Conservation (phyloP, 2,888 invertebrate genomes). For the Drosophila nigricruria region DNA sequence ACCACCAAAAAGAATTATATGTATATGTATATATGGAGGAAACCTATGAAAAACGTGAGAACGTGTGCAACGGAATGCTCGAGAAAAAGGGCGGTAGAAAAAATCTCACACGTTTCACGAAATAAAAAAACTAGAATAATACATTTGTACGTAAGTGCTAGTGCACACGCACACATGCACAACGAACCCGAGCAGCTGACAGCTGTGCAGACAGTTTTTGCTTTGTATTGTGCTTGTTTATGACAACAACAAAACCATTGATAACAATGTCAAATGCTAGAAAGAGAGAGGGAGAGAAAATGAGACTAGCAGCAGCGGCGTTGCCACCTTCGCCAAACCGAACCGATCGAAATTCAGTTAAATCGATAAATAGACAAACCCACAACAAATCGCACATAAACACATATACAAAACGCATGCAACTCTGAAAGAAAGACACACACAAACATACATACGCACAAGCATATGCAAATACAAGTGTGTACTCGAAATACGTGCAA, state of each 20-base stretch:
- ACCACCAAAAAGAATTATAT: constrained; percentile 59
- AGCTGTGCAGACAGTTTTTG: constrained; percentile 68
- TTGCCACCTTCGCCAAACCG: constrained; percentile 47
- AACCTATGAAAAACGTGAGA: constrained; percentile 59
- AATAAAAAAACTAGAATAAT: constrained; percentile 20
- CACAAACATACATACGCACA: background rate
- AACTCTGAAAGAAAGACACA: constrained; percentile 9
- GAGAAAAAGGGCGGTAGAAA: constrained; percentile 49
- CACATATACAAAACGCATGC: constrained; percentile 26
- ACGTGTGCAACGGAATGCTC: constrained; percentile 68
- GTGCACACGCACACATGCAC: constrained; percentile 21
- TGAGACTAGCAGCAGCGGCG: constrained; percentile 27
- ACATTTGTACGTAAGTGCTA: constrained; percentile 19
- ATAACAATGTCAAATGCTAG: constrained; percentile 66
- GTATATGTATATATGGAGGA: constrained; percentile 10
- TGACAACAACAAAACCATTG: constrained; percentile 48
- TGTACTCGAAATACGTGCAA: constrained; percentile 43
- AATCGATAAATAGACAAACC: constrained; percentile 50
- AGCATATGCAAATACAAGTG: constrained; percentile 32
- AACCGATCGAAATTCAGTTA: constrained; percentile 44
- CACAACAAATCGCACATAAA: constrained; percentile 36
- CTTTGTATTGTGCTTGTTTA: constrained; percentile 62
- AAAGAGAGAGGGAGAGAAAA: background rate
- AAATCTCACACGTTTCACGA: constrained; percentile 47
- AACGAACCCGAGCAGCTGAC: constrained; percentile 63